Conservation (phyloP, 1,140 invertebrate genomes). For the Globodera ellingtonae region DNA sequence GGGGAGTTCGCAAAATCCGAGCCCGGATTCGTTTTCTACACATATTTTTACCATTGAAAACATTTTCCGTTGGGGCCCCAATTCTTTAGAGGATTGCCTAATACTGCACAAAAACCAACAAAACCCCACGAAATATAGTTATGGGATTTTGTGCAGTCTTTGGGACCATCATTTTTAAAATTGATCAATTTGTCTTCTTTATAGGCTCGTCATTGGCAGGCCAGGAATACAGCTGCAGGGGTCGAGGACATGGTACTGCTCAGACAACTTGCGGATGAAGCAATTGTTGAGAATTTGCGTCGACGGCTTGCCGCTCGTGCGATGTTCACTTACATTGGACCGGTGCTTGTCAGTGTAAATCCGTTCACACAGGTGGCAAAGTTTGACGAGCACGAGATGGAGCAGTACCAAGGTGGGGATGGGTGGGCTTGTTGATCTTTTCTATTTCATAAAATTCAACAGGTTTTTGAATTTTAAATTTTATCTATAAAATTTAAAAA, state of each 20-base stretch:
- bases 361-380: conserved; percentile 79
- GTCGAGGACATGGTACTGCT: conserved; percentile 82
- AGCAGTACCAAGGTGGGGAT: conserved; percentile 72
- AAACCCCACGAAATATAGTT: too few species aligned
- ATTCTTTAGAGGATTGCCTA: too few species aligned
- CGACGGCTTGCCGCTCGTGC: conserved; percentile 77
- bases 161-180: not conserved
- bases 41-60: too few species aligned
- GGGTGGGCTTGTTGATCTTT: conserved; percentile 48
- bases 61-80: too few species aligned
- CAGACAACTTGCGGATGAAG: conserved; percentile 74
- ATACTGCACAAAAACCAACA: too few species aligned
- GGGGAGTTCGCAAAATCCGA: too few species aligned
- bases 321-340: conserved; percentile 81
- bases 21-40: too few species aligned
- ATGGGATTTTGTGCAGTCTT: too few species aligned
- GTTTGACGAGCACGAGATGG: conserved; percentile 76
- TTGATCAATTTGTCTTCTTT: not conserved
- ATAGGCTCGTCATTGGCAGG: conserved; percentile 21
- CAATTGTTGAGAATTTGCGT: conserved; percentile 77
- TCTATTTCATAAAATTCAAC: too few species aligned
- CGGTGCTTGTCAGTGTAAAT: conserved; percentile 79
- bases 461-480: too few species aligned
- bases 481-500: too few species aligned
- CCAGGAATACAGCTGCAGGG: conserved; percentile 68